Evolutionary conservation across 2,113 vertebrate genomes (phyloP), one percentile per base, ranked within the genome.

Genomic region (Etia nguti): DNA sequence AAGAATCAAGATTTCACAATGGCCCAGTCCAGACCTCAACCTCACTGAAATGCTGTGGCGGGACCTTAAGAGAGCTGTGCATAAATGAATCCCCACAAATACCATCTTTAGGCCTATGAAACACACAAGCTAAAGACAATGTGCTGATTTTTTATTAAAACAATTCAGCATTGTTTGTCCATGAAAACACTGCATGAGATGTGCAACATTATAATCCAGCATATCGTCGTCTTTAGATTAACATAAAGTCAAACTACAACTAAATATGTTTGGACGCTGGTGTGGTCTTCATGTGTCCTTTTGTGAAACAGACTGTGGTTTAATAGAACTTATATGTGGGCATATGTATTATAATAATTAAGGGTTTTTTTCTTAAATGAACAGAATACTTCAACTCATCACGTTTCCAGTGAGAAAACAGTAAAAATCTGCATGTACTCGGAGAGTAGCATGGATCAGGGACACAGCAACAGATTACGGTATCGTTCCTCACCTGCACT

Each of bases 401-500:
- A 20, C 59, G 9, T 62, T 62, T 62, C 59, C 29, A 62, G 13
- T 5, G 7, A 16, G 1, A 59, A 18, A 26, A 60, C 26, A 55
- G 20, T 7, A 26, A 22, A 24, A 79, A 56, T 34, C n/a, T 22
- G 31, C 6, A 13, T 65, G 2, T 65, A 2, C 10, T 60, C 24
- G 4, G 24, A 13, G 10, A 9, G 36, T 38, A 10, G 36, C 36
- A 38, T 18, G 20, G 6, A 68, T 41, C 29, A 10, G 34, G 0
- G 22, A 29, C 38, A 26, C 26, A 31, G 43, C 26, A 1, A 26
- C 41, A 24, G 24, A 2, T 81, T 22, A 46, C 26, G 0, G 8
- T 5, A 1, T 24, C 2, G 0, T 8, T 48, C 54, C 89, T 89
- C 84, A 96, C 96, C 96, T 20, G 96, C 94, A 1, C 96, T 96